Percentiles rank a stretch among this genome's conserved stretches.
phyloP scores from a whole-genome alignment of 2,888 invertebrate species.

The Cyclophora punctaria region DNA sequence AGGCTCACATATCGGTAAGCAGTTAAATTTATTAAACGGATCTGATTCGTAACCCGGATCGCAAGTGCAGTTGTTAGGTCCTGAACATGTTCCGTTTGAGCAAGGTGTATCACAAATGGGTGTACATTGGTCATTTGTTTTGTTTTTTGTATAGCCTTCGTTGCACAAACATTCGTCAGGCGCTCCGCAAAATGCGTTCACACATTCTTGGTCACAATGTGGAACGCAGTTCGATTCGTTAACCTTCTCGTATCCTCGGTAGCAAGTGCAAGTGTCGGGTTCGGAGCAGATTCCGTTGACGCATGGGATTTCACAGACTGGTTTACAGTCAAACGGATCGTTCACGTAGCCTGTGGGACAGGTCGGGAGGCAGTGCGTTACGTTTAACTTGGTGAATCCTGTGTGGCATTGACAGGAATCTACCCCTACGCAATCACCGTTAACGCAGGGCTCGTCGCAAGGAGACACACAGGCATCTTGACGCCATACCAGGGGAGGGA shows the following conservation, averaged over 20 bases:
- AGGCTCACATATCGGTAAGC: slow-evolving; percentile 12
- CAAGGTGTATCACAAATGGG: slow-evolving; percentile 17
- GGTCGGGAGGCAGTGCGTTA: slow-evolving; percentile 9
- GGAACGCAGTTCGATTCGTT: slow-evolving; percentile 26
- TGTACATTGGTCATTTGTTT: slow-evolving; percentile 11
- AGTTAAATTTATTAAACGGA: slow-evolving; percentile 8
- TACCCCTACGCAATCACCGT: slow-evolving; percentile 26
- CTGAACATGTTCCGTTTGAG: slow-evolving; percentile 36
- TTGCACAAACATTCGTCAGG: slow-evolving; percentile 41
- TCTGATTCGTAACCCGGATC: slow-evolving; percentile 18
- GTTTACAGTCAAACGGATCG: slow-evolving; percentile 35
- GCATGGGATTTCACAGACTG: slow-evolving; percentile 50
- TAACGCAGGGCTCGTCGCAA: slow-evolving; percentile 55
- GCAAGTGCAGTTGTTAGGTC: slow-evolving; percentile 39
- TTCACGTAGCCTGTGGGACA: slow-evolving; percentile 11
- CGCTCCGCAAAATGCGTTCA: slow-evolving; percentile 36
- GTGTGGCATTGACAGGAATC: slow-evolving; percentile 25
- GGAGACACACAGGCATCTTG: slow-evolving; percentile 28
- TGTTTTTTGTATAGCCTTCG: slow-evolving; percentile 15
- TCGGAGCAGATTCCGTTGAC: slow-evolving; percentile 58
- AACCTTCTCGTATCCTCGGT: slow-evolving; percentile 29
- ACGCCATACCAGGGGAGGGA: slow-evolving; percentile 22
- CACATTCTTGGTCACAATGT: slow-evolving; percentile 26
- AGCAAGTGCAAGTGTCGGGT: slow-evolving; percentile 57
- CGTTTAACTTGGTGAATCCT: slow-evolving; percentile 15